Evolutionary conservation across 2,888 invertebrate species (phyloP), one percentile per base, ranked within the genome.

Genomic region (Ceriagrion tenellum): DNA sequence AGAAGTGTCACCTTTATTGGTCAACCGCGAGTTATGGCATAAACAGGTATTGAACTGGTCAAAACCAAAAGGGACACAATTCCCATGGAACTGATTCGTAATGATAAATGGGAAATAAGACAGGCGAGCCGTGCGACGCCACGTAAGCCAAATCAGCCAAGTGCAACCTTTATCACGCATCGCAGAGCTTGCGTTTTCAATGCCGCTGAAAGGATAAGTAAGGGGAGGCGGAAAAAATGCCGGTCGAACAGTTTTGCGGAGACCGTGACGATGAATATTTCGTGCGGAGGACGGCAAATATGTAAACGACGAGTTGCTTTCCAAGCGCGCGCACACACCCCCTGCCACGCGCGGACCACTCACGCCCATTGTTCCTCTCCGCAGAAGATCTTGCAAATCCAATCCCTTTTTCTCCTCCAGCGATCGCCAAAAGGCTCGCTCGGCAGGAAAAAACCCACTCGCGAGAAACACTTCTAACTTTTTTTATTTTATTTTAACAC

Each of bases 401-500:
- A 81, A 81, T 81, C 81, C 35, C n/a, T 81, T 81, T 81, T 81
- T 81, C 81, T 81, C 81, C 35, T 81, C 81, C 81, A 18, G 13
- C 81, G 81, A 81, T 81, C 81, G 35, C 81, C 81, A 81, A 81
- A 35, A 81, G 81, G 35, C n/a, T 69, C 69, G 35, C 26, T 81
- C 35, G 81, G 16, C 16, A 18, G 81, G 81, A 81, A 81, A 69
- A 81, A 81, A 81, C 81, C 81, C 81, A 81, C 35, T 81, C 81
- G 81, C 81, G 81, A 26, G 81, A 81, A 81, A 81, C 81, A 81
- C 81, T 81, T 81, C 81, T 81, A 81, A 81, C 81, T 81, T 81
- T 35, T 81, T 59, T 59, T 59, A 20, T 59, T 59, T 69, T 69
- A n/a, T 26, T 69, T 35, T 81, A 13, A 30, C 10, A 35, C 13